A percentile compares a stretch with the other conserved stretches of the same genome.
phyloP scores from a whole-genome alignment of 2,888 invertebrate species.

The Lepetodrilus schrolli region DNA sequence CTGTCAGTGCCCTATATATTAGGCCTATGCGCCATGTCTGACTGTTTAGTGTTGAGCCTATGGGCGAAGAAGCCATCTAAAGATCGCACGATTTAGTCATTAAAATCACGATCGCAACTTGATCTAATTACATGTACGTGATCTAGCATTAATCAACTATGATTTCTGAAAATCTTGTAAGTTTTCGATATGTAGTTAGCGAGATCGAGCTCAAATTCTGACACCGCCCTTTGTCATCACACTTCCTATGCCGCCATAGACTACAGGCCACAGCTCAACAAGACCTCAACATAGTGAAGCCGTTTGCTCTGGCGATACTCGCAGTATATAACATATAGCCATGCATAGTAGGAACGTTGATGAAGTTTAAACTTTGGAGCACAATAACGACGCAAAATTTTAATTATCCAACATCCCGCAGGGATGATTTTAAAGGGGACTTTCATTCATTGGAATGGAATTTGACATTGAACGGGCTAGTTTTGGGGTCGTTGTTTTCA shows the following conservation, averaged over 20 bases:
- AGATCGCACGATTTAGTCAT: neutral
- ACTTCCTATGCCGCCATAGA: conserved; percentile 33
- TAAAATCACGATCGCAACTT: neutral
- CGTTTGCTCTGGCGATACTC: conserved; percentile 30
- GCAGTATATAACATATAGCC: conserved; percentile 49
- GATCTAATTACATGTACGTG: neutral
- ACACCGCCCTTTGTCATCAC: conserved; percentile 18
- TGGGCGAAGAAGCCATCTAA: neutral
- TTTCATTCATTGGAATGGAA: conserved; percentile 70
- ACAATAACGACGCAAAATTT: conserved; percentile 38
- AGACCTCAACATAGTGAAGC: conserved; percentile 29
- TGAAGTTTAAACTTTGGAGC: conserved; percentile 43
- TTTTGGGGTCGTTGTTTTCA: conserved; percentile 69
- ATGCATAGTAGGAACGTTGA: conserved; percentile 48
- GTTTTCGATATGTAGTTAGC: neutral
- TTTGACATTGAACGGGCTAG: conserved; percentile 64
- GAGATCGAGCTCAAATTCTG: neutral
- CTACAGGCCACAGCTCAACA: conserved; percentile 25
- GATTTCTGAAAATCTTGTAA: neutral
- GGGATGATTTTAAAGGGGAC: conserved; percentile 64
- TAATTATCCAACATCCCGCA: conserved; percentile 32
- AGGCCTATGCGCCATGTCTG: conserved; percentile 40
- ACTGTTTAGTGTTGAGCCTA: conserved; percentile 22
- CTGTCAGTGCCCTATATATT: conserved; percentile 33
- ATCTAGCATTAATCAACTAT: conserved; percentile 6